Percentiles rank a stretch among this genome's conserved stretches.
Conservation (phyloP, 2,888 invertebrate genomes). For the Hololepta plana region DNA sequence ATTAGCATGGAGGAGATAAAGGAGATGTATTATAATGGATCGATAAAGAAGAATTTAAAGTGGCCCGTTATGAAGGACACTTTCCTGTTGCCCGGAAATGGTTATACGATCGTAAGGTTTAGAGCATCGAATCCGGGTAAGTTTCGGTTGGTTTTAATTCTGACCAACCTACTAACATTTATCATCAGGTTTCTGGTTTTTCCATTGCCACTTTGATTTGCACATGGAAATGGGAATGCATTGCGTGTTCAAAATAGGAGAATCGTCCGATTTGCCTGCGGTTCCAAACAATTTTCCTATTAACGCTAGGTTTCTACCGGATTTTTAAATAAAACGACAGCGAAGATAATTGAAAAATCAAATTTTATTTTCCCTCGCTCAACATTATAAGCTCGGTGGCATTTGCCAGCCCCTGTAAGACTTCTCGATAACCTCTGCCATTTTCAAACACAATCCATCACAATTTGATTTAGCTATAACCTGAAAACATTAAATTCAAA, state of each 20-base stretch:
- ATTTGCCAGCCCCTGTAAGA: no score
- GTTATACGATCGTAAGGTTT: slow-evolving; percentile 7
- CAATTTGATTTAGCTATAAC: no score
- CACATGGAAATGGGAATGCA: slow-evolving; percentile 2
- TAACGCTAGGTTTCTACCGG: no score
- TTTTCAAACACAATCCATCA: no score
- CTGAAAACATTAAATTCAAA: no score
- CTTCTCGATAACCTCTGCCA: no score
- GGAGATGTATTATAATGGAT: slow-evolving; percentile 5
- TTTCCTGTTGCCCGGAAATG: slow-evolving; percentile 6
- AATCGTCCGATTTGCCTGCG: not conserved
- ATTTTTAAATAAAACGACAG: no score
- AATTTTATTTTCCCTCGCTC: no score
- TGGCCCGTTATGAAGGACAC: slow-evolving; percentile 8
- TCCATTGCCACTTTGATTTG: slow-evolving; percentile 2
- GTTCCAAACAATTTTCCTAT: slow-evolving; percentile 4
- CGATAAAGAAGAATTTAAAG: slow-evolving; percentile 4
- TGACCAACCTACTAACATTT: not conserved
- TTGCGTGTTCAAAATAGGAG: slow-evolving; percentile 1
- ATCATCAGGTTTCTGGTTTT: slow-evolving; percentile 3
- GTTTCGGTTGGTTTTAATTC: not conserved
- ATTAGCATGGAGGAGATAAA: slow-evolving; percentile 4
- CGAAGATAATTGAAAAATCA: no score
- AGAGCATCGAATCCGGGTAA: slow-evolving; percentile 8
- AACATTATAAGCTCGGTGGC: no score